Percentiles rank a stretch among this genome's conserved stretches.
Conservation (phyloP, 2,797 vertebrate genomes). For the Leptodactylus fallax region DNA sequence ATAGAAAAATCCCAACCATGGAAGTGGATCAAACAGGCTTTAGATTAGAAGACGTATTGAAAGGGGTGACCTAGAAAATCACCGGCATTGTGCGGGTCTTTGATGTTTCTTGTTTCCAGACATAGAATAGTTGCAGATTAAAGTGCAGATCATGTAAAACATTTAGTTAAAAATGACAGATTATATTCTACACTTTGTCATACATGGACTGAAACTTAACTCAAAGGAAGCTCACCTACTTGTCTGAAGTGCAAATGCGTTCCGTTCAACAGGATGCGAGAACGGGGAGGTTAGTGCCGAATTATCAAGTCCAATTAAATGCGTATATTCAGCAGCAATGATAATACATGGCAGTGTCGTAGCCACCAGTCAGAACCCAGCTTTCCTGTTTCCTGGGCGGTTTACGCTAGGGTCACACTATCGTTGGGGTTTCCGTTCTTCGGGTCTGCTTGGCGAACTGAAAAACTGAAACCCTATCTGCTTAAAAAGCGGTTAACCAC, state of each 20-base stretch:
- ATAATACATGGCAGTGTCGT: neutral
- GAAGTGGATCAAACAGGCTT: constrained; percentile 55
- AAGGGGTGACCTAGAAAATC: constrained; percentile 61
- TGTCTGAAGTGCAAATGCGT: constrained; percentile 28
- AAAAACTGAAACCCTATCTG: no score
- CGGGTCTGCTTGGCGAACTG: no score
- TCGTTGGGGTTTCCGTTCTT: no score
- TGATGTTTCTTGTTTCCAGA: constrained; percentile 47
- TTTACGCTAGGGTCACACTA: no score
- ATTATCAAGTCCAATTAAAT: neutral
- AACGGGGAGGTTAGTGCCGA: neutral
- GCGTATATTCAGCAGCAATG: no score
- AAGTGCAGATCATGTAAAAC: constrained; percentile 59
- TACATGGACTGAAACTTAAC: constrained; percentile 13
- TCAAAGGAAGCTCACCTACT: constrained; percentile 29
- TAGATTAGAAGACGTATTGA: constrained; percentile 42
- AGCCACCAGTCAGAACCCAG: neutral
- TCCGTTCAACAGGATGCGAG: neutral
- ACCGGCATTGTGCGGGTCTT: constrained; percentile 32
- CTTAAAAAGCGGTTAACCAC: no score
- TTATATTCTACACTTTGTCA: constrained; percentile 39
- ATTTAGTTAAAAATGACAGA: constrained; percentile 54
- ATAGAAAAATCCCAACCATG: constrained; percentile 28
- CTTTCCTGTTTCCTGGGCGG: no score
- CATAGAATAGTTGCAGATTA: constrained; percentile 51